Percentiles rank a stretch among this genome's conserved stretches.
Conservation (phyloP, 53 echinoderm and acorn worm genomes). For the Patiria pectinifera region DNA sequence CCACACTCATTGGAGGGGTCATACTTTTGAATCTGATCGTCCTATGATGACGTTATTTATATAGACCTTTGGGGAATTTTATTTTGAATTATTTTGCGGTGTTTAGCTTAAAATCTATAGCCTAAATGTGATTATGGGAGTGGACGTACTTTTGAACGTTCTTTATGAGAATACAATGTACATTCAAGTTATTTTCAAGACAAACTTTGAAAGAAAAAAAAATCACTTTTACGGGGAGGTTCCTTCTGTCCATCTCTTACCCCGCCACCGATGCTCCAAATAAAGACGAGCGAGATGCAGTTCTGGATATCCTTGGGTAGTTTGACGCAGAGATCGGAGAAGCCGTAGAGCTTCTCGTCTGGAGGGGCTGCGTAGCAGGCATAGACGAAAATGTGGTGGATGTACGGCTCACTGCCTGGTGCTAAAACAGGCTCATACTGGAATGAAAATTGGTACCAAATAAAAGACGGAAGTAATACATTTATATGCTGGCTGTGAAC, state of each 20-base stretch:
- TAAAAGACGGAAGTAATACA: no score
- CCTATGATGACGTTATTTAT: no score
- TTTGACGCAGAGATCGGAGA: slow-evolving; percentile 31
- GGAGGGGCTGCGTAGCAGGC: slow-evolving; percentile 22
- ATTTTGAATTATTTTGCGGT: no score
- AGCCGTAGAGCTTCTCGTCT: slow-evolving; percentile 8
- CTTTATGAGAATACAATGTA: no score
- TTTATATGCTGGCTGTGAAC: no score
- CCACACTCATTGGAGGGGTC: no score
- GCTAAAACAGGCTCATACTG: slow-evolving; percentile 49
- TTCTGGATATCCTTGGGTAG: slow-evolving; percentile 44
- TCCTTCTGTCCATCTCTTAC: not conserved
- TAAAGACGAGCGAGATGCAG: slow-evolving; percentile 29
- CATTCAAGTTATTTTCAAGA: no score
- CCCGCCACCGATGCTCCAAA: slow-evolving; percentile 55
- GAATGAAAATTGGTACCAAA: not conserved
- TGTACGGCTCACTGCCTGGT: slow-evolving; percentile 10
- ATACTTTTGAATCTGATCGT: no score
- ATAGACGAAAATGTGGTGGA: slow-evolving; percentile 54
- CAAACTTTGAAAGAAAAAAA: not conserved
- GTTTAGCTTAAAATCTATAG: no score
- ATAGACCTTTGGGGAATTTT: no score
- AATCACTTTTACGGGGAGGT: not conserved
- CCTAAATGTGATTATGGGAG: no score
- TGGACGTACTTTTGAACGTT: no score